Evolutionary conservation across 1,140 invertebrate species (phyloP).

Genomic region (Chelonus insularis): DNA sequence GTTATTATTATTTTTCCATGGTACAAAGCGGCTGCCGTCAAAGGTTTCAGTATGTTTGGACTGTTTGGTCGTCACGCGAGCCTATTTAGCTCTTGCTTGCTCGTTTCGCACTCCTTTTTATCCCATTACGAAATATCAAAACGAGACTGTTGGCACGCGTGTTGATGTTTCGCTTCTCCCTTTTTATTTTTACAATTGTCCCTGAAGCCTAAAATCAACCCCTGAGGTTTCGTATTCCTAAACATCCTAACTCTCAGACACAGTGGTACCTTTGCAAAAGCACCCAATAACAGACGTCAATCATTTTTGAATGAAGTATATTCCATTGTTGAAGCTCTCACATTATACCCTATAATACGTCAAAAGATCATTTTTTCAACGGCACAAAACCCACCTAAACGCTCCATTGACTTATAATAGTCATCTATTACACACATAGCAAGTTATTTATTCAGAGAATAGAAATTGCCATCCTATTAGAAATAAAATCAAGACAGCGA

Average conservation of each 20-base stretch:
- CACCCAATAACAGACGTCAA: conserved; percentile 26
- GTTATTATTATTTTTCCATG: conserved; percentile 4
- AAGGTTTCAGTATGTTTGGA: conserved; percentile 34
- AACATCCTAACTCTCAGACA: neutral
- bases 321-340: neutral
- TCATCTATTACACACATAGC: too few relatives aligned
- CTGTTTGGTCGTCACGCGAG: conserved; percentile 37
- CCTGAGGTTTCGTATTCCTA: neutral
- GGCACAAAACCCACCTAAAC: too few relatives aligned
- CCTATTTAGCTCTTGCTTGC: conserved; percentile 32
- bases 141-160: conserved; percentile 4
- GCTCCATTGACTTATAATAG: too few relatives aligned
- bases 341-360: too few relatives aligned
- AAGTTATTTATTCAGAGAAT: too few relatives aligned
- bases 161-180: neutral
- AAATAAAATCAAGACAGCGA: too few relatives aligned
- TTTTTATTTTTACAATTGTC: neutral
- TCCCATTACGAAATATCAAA: conserved; percentile 3
- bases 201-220: neutral
- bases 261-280: neutral
- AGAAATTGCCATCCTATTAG: too few relatives aligned
- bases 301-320: neutral
- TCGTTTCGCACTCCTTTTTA: conserved; percentile 1
- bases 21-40: conserved; percentile 28
- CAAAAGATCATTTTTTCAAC: too few relatives aligned